Conservation (phyloP, 2,888 invertebrate genomes). For the Biston stratarius region DNA sequence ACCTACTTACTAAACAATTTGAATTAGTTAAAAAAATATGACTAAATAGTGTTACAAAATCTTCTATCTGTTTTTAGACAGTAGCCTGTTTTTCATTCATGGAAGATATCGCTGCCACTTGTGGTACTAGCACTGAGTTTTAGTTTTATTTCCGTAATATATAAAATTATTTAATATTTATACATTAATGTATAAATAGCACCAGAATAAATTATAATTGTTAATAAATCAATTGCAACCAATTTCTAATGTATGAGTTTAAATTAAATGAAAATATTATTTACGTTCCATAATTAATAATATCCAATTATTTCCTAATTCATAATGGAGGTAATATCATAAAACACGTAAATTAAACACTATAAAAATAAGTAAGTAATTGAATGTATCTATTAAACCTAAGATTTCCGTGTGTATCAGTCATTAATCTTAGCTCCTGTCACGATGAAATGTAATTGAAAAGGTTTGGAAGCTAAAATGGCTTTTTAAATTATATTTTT, state of each 20-base stretch:
- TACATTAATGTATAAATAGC: background rate
- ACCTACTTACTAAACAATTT: too few relatives aligned
- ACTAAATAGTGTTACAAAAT: too few relatives aligned
- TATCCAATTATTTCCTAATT: conserved; percentile 19
- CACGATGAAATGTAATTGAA: conserved; percentile 13
- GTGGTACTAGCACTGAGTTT: too few relatives aligned
- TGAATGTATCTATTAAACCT: conserved; percentile 36
- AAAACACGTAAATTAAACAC: background rate
- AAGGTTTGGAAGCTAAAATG: background rate
- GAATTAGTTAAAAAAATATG: too few relatives aligned
- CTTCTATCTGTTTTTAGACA: too few relatives aligned
- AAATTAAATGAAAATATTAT: background rate
- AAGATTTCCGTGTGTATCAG: conserved; percentile 43
- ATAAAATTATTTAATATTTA: too few relatives aligned
- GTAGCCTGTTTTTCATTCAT: too few relatives aligned
- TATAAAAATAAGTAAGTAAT: conserved; percentile 10
- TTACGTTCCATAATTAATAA: conserved; percentile 17
- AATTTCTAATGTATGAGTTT: background rate
- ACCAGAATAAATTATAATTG: background rate
- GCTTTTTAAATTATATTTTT: background rate
- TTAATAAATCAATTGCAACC: background rate
- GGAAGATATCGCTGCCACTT: too few relatives aligned
- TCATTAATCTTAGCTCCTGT: conserved; percentile 42
- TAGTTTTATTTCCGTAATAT: background rate
- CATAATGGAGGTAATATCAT: background rate